Conservation (phyloP, 2,797 vertebrate species). For the Pseudochirops corinnae region DNA sequence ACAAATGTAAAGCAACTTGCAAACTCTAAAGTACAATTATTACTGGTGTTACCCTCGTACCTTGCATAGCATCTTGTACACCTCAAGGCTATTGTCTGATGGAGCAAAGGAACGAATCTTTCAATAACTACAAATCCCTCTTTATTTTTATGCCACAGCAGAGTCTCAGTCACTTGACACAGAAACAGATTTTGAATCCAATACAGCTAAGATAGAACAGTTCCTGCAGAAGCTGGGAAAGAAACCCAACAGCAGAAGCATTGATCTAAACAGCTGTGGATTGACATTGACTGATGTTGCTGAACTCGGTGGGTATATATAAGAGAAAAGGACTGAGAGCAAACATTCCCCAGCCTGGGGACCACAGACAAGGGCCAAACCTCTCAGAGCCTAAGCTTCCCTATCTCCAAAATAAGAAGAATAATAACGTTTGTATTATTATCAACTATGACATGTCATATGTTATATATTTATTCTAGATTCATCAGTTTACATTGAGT, state of each 20-base stretch:
- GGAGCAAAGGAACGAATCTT: neutral
- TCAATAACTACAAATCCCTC: slow-evolving; percentile 41
- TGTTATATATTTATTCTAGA: neutral
- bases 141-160: slow-evolving; percentile 77
- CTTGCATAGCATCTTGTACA: neutral
- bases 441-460: neutral
- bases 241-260: slow-evolving; percentile 82
- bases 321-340: neutral
- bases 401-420: neutral
- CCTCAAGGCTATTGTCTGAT: neutral
- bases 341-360: neutral
- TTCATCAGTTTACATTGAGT: slow-evolving; percentile 50
- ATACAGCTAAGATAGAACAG: slow-evolving; percentile 86
- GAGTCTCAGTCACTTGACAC: slow-evolving; percentile 61
- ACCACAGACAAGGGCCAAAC: neutral
- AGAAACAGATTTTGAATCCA: slow-evolving; percentile 76
- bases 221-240: slow-evolving; percentile 90
- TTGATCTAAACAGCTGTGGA: slow-evolving; percentile 89
- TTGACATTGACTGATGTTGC: slow-evolving; percentile 87
- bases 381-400: neutral
- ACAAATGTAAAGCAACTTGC: neutral
- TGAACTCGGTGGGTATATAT: slow-evolving; percentile 87
- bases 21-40: neutral
- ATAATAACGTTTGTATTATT: neutral
- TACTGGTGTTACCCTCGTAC: neutral